Conservation (phyloP, 1,140 invertebrate genomes). For the Oncopodura yosiiana region DNA sequence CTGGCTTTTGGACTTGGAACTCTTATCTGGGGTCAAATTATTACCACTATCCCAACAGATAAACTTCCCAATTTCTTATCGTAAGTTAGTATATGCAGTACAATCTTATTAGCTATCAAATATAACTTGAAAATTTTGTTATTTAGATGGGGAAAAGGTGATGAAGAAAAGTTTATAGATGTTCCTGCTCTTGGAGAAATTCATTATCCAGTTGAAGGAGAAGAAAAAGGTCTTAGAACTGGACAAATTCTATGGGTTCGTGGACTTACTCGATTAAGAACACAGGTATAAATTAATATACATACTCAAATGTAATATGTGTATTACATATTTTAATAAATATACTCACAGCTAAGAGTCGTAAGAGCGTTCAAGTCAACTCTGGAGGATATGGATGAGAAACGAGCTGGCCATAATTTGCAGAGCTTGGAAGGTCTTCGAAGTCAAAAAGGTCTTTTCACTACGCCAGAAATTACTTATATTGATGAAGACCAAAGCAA, state of each 20-base stretch:
- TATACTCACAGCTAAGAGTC: constrained; percentile 97
- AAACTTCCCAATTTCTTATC: constrained; percentile 87
- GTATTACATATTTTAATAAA: too few relatives aligned
- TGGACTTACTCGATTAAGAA: constrained; percentile 93
- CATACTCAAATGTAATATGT: too few relatives aligned
- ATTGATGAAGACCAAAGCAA: constrained; percentile 75
- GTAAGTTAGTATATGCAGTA: constrained; percentile 61
- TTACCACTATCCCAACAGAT: constrained; percentile 51
- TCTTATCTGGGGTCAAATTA: constrained; percentile 58
- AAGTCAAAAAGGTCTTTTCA: constrained; percentile 63
- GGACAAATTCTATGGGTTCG: constrained; percentile 99
- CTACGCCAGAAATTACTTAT: constrained; percentile 79
- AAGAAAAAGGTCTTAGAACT: constrained; percentile 73
- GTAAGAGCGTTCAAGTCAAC: constrained; percentile 99
- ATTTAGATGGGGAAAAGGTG: constrained; percentile 76
- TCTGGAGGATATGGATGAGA: constrained; percentile 98
- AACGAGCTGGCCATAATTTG: constrained; percentile 93
- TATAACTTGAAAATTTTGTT: too few relatives aligned
- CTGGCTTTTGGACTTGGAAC: constrained; percentile 52
- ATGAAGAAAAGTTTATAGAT: constrained; percentile 76
- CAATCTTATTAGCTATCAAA: background rate
- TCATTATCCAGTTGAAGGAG: constrained; percentile 75
- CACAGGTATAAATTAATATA: constrained; percentile 98
- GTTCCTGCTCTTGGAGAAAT: constrained; percentile 77
- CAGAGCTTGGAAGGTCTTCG: constrained; percentile 89